Base-by-base conservation (phyloP, 2,113 vertebrate genomes). In the Chauna torquata region DNA sequence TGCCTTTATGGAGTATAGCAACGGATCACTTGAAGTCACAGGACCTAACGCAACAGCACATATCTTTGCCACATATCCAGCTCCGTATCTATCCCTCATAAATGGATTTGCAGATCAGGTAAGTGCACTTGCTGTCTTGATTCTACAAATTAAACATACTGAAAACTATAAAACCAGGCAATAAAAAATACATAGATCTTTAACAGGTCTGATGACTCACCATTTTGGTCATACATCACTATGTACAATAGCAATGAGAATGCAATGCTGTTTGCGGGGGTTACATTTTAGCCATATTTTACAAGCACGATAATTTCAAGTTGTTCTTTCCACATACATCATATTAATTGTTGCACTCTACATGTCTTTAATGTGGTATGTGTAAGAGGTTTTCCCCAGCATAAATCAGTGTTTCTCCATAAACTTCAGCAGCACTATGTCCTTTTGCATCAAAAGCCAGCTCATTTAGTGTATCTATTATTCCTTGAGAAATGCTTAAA, bases 31-130 rank as follows among this genome's bases (percentile, higher is more conserved):
- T 64, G 84, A 92, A 70, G 98, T 99, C 28, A 97, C 95, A 47
- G 99, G 99, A 92, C 97, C 97, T 68, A 99, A 99, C 7, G 99
- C 99, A 87, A 99, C 99, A 19, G 99, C 99, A 30, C 98, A 98
- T 8, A 99, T 99, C 94, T 99, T 99, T 95, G 99, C 99, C 47
- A 99, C 99, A 7, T 99, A 99, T 66, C 99, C 99, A 75, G 94
- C 98, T 68, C 98, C 98, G 0, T 98, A 99, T 90, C 98, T 99
- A 24, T 99, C 99, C 34, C 79, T 98, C 61, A 16, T 97, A 5
- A 99, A 99, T 58, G 99, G 99, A 79, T 99, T 99, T 97, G 97
- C 98, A 94, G 99, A 99, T 96, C 99, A 99, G 98, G 99, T 99
- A 96, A 97, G 95, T 90, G 7, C 32, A 65, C 14, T 47, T 52